A percentile compares a stretch with the other conserved stretches of the same genome.
Conservation (phyloP, 2,113 vertebrate species). For the Mormyrus lacerda region DNA sequence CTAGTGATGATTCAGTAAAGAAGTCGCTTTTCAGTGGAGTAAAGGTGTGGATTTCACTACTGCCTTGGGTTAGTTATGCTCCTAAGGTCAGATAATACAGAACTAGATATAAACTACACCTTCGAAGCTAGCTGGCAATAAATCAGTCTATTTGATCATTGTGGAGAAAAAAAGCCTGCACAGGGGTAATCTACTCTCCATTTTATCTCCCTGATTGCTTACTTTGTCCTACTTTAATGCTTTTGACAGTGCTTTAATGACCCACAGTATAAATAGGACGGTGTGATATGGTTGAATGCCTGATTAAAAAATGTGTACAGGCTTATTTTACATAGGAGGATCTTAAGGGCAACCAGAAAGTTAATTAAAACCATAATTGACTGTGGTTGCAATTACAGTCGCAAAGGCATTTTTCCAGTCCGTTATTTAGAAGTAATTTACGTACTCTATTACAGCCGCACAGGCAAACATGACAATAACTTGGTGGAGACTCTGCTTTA, state of each 20-base stretch:
- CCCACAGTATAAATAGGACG: conserved; percentile 66
- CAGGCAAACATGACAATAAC: conserved; percentile 26
- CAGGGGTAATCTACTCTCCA: conserved; percentile 51
- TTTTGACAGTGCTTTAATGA: conserved; percentile 67
- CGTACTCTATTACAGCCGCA: conserved; percentile 49
- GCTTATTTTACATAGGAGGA: conserved; percentile 67
- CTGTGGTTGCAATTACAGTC: conserved; percentile 61
- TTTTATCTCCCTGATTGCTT: conserved; percentile 59
- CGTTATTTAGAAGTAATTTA: conserved; percentile 50
- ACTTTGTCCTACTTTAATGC: conserved; percentile 68
- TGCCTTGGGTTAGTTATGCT: neutral
- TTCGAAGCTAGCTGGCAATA: neutral
- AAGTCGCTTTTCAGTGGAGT: neutral
- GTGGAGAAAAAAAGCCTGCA: conserved; percentile 51
- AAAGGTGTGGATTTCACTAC: neutral
- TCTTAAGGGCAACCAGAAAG: conserved; percentile 65
- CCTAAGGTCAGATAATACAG: neutral
- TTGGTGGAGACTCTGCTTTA: neutral
- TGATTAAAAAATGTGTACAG: conserved; percentile 52
- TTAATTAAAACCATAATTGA: conserved; percentile 77
- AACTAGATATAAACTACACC: neutral
- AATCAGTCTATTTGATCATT: conserved; percentile 50
- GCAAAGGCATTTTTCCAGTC: conserved; percentile 51
- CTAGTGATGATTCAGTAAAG: neutral
- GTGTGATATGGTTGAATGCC: conserved; percentile 59